These are phyloP conservation scores for Atractosteus spatula DNA, from an alignment of 2,113 vertebrate species.

Conservation along the genomic window DNA sequence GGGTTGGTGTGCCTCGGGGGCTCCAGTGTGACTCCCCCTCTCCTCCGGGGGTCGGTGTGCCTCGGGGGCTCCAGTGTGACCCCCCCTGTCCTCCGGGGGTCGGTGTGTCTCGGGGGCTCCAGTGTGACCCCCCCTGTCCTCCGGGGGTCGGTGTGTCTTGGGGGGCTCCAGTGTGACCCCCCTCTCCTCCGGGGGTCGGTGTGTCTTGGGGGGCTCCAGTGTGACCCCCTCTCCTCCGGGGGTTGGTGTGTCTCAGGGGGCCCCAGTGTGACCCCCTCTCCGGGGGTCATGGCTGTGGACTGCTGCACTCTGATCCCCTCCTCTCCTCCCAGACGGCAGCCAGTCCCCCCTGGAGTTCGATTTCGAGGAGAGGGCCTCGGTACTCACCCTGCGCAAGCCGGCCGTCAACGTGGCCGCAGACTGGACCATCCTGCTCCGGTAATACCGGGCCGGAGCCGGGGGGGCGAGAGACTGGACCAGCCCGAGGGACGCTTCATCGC, in stretches of 20 bases:
- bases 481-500: not conserved
- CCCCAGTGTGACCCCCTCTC: not conserved
- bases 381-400: constrained; percentile 80
- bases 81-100: not conserved
- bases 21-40: not conserved
- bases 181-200: too few species aligned
- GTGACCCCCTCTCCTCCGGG: not conserved
- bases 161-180: constrained; percentile 32
- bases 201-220: too few species aligned
- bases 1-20: too few species aligned
- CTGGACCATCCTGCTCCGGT: constrained; percentile 77
- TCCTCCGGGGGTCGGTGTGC: not conserved
- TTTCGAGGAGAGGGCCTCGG: constrained; percentile 70
- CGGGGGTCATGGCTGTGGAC: not conserved
- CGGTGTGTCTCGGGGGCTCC: too few species aligned
- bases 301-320: not conserved
- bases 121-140: not conserved
- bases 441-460: constrained; percentile 32
- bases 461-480: not conserved
- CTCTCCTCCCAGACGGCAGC: constrained; percentile 54
- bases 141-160: too few species aligned
- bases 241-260: too few species aligned
- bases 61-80: too few species aligned
- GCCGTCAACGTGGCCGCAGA: constrained; percentile 70
- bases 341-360: constrained; percentile 74